Evolutionary conservation across 2,113 vertebrate genomes (phyloP).

Genomic region (Dermatemys mawii): DNA sequence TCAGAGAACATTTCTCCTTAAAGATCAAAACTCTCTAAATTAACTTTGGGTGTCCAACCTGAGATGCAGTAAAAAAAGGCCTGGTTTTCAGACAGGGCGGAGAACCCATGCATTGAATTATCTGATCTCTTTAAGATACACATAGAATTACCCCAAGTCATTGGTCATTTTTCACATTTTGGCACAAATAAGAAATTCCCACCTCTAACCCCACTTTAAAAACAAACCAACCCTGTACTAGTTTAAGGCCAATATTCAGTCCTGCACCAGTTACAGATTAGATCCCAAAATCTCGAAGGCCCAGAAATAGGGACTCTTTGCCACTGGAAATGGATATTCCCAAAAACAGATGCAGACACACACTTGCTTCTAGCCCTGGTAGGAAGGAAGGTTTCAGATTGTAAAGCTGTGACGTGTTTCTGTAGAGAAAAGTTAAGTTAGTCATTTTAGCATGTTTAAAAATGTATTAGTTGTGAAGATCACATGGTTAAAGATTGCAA

Average conservation of each 20-base stretch:
- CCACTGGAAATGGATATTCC: not conserved
- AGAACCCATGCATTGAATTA: not conserved
- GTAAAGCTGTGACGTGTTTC: not conserved
- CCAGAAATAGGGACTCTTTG: not conserved
- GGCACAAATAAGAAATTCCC: not conserved
- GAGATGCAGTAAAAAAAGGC: conserved; percentile 64
- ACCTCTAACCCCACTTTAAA: not conserved
- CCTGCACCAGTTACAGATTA: not conserved
- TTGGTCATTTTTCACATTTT: not conserved
- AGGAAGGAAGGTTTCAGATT: not conserved
- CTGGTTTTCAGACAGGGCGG: conserved; percentile 63
- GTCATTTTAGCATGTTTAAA: not conserved
- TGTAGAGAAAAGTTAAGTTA: not conserved
- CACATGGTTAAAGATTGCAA: not conserved
- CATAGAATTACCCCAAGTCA: not conserved
- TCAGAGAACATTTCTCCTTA: conserved; percentile 55
- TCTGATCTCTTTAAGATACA: not conserved
- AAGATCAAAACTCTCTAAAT: conserved; percentile 58
- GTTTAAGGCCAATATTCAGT: not conserved
- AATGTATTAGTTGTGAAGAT: too few species aligned
- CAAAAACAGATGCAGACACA: not conserved
- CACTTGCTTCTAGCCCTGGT: not conserved
- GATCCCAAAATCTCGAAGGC: not conserved
- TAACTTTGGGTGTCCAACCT: conserved; percentile 39
- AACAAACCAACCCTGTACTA: too few species aligned